Evolutionary conservation across 2,113 vertebrate genomes (phyloP), one percentile per base, ranked within the genome.

Genomic region (Mesitornis unicolor): DNA sequence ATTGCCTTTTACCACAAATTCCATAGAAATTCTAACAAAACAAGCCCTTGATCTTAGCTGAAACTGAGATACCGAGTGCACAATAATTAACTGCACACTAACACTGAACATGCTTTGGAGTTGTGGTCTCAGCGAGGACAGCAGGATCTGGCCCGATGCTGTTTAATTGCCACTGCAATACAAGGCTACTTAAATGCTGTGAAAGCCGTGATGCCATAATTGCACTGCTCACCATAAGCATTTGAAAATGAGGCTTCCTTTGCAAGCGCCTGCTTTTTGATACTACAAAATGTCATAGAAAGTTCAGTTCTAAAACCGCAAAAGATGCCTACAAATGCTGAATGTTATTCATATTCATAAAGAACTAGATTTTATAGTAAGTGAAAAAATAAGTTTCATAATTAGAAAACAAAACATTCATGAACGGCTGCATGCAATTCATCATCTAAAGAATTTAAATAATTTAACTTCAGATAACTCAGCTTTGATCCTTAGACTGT

Each of bases 391-490:
- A 93, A 97, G 94, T 87, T 94, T 95, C 26, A 6, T 97, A 95
- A 97, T 97, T 97, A 97, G 88, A 95, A 96, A 97, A 96, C 96
- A 98, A 97, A 97, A 94, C 73, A 65, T 38, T 89, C 71, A 76
- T 82, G 69, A 97, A 90, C n/a, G 93, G 81, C 91, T 95, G 92
- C 74, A 73, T 59, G 93, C 90, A 97, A 84, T 96, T 96, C 93
- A 92, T 94, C 94, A 94, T 93, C 82, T 93, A 51, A 96, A 95
- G 78, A 96, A 95, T 94, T 96, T 92, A 81, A 96, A 95, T 94
- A 19, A 91, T 96, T 95, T 89, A 65, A 43, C 82, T 80, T 67
- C 87, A 95, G 93, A 96, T 95, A 95, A 96, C 93, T 97, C 94
- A 86, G 93, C 92, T 97, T 98, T 98, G 95, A 95, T 94, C 96